A percentile compares a stretch with the other conserved stretches of the same genome.
phyloP scores from a whole-genome alignment of 1,140 invertebrate species.

The Ericerus pela region DNA sequence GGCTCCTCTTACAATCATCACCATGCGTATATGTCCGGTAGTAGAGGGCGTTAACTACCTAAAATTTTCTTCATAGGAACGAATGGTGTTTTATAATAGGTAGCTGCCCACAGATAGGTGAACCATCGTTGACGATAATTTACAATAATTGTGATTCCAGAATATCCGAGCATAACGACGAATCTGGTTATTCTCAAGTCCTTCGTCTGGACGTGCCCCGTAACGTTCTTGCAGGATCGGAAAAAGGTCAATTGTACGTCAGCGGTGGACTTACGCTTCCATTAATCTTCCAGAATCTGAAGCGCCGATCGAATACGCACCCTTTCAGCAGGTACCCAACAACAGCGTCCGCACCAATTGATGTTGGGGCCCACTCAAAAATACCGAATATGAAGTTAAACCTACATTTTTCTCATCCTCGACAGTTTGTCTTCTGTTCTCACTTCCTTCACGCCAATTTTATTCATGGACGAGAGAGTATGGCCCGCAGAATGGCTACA shows the following conservation, averaged over 20 bases:
- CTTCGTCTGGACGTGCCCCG: slow-evolving; percentile 43
- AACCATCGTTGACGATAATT: no score
- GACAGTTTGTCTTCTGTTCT: slow-evolving; percentile 13
- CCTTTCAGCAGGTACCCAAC: slow-evolving; percentile 1
- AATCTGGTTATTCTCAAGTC: slow-evolving; percentile 48
- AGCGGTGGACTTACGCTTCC: slow-evolving; percentile 42
- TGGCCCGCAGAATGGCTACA: neutral
- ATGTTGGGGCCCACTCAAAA: neutral
- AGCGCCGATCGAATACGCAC: neutral
- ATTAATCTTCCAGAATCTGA: slow-evolving; percentile 21
- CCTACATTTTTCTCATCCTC: neutral
- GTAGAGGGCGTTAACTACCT: no score
- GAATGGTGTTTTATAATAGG: no score
- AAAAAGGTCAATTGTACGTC: slow-evolving; percentile 39
- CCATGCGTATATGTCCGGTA: no score
- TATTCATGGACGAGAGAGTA: neutral
- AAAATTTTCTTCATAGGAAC: no score
- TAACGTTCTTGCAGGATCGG: slow-evolving; percentile 43
- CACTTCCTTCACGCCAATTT: slow-evolving; percentile 5
- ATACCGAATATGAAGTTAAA: neutral
- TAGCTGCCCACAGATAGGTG: no score
- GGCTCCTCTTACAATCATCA: no score
- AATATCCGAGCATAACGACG: slow-evolving; percentile 50
- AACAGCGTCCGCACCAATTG: neutral
- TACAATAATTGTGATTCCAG: slow-evolving; percentile 30